These are phyloP conservation scores for Trachelus tabidus DNA, from an alignment of 2,888 invertebrate species.

Conservation along the genomic window DNA sequence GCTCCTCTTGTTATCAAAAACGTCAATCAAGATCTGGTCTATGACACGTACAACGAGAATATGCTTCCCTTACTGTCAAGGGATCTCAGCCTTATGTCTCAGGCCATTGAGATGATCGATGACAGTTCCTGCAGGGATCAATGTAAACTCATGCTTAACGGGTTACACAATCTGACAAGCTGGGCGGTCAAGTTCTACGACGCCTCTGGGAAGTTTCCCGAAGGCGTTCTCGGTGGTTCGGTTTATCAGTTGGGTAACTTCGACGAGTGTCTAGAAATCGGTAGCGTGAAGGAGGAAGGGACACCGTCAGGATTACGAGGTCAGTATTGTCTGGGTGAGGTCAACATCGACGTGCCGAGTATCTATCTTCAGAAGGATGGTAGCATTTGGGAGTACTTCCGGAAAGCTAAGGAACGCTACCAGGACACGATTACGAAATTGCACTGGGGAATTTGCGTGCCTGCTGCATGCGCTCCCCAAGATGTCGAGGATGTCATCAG, in stretches of 20 bases:
- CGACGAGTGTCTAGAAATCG: slow-evolving; percentile 72
- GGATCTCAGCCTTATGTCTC: slow-evolving; percentile 36
- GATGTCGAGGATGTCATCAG: slow-evolving; percentile 51
- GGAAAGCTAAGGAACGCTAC: slow-evolving; percentile 34
- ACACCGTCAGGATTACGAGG: slow-evolving; percentile 43
- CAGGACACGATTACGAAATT: slow-evolving; percentile 54
- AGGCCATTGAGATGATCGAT: slow-evolving; percentile 39
- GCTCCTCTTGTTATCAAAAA: neutral
- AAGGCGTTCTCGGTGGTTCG: slow-evolving; percentile 76
- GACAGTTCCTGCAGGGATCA: slow-evolving; percentile 43
- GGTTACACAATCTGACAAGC: slow-evolving; percentile 40
- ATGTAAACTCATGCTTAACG: slow-evolving; percentile 35
- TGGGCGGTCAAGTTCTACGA: slow-evolving; percentile 71
- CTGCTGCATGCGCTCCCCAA: slow-evolving; percentile 64
- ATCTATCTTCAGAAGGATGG: slow-evolving; percentile 25
- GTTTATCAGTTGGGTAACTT: slow-evolving; percentile 80
- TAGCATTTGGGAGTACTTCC: slow-evolving; percentile 9
- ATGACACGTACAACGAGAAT: slow-evolving; percentile 28
- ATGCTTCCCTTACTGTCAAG: slow-evolving; percentile 38
- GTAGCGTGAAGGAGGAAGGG: slow-evolving; percentile 21
- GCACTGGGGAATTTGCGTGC: slow-evolving; percentile 71
- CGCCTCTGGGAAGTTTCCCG: slow-evolving; percentile 77
- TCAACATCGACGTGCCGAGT: slow-evolving; percentile 43
- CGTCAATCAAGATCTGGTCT: slow-evolving; percentile 12
- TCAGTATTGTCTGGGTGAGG: slow-evolving; percentile 50